A percentile compares a stretch with the other conserved stretches of the same genome.
Conservation (phyloP, 2,888 invertebrate species). For the Ophioninae sp. region DNA sequence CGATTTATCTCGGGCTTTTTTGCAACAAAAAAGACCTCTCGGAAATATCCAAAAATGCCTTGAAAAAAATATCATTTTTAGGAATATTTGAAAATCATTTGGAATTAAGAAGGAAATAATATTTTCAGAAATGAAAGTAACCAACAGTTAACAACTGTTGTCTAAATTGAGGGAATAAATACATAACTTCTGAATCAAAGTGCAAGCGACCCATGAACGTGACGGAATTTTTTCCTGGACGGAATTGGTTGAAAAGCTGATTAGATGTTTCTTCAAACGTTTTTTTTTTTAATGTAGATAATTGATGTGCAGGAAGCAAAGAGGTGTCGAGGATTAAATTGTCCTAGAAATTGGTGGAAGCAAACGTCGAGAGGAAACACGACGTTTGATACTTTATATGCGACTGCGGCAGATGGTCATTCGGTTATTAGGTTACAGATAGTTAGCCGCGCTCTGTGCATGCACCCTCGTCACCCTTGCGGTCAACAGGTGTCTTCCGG, state of each 20-base stretch:
- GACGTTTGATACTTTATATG: conserved; percentile 22
- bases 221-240: too few relatives aligned
- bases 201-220: not conserved
- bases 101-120: too few relatives aligned
- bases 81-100: too few relatives aligned
- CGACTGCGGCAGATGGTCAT: conserved; percentile 71
- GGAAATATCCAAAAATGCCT: not conserved
- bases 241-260: too few relatives aligned
- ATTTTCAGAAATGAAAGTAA: not conserved
- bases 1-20: not conserved
- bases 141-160: too few relatives aligned
- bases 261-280: too few relatives aligned
- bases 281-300: not conserved
- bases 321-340: not conserved
- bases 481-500: conserved; percentile 78
- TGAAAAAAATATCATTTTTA: not conserved
- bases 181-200: not conserved
- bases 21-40: not conserved
- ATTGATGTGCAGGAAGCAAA: not conserved
- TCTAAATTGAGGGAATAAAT: not conserved
- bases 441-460: conserved; percentile 62
- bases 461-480: conserved; percentile 61
- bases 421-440: conserved; percentile 73
- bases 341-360: not conserved
- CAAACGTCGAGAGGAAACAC: not conserved